Conservation (phyloP, 53 echinoderm and acorn worm genomes). For the Zoroaster sp. region DNA sequence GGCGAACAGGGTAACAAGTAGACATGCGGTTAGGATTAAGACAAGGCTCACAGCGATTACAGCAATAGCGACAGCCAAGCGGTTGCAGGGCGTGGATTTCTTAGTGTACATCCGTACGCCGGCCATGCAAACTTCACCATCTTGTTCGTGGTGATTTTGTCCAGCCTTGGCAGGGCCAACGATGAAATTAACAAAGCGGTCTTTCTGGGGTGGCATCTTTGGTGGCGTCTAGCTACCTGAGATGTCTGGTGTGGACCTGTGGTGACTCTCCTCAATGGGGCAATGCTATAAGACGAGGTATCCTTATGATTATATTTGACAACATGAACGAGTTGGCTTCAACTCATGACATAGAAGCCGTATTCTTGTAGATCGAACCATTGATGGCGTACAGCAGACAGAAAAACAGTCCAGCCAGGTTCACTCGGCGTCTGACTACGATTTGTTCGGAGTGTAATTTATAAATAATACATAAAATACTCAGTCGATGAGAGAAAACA, state of each 20-base stretch:
- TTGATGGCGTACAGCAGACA: too few relatives aligned
- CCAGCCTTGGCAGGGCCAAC: slow-evolving; percentile 30
- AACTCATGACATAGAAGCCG: too few relatives aligned
- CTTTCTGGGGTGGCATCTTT: slow-evolving; percentile 55
- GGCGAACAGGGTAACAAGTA: slow-evolving; percentile 50
- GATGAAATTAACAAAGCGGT: slow-evolving; percentile 56
- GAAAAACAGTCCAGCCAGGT: too few relatives aligned
- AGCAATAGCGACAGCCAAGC: slow-evolving; percentile 49
- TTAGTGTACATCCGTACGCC: slow-evolving; percentile 40
- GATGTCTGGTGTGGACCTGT: too few relatives aligned
- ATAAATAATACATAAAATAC: too few relatives aligned
- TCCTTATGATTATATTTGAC: not conserved
- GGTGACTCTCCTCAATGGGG: too few relatives aligned
- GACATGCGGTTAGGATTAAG: slow-evolving; percentile 57
- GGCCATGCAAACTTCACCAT: slow-evolving; percentile 40
- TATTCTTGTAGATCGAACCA: too few relatives aligned
- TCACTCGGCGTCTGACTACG: too few relatives aligned
- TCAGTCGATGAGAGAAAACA: too few relatives aligned
- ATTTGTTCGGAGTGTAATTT: too few relatives aligned
- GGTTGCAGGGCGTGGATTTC: slow-evolving; percentile 39
- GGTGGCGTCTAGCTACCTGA: too few relatives aligned
- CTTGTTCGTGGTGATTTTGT: slow-evolving; percentile 43
- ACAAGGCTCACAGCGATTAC: slow-evolving; percentile 61
- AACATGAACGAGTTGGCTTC: too few relatives aligned
- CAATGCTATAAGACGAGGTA: not conserved